Evolutionary conservation across 1,140 invertebrate genomes (phyloP).

Genomic region (Pogonomyrmex barbatus): DNA sequence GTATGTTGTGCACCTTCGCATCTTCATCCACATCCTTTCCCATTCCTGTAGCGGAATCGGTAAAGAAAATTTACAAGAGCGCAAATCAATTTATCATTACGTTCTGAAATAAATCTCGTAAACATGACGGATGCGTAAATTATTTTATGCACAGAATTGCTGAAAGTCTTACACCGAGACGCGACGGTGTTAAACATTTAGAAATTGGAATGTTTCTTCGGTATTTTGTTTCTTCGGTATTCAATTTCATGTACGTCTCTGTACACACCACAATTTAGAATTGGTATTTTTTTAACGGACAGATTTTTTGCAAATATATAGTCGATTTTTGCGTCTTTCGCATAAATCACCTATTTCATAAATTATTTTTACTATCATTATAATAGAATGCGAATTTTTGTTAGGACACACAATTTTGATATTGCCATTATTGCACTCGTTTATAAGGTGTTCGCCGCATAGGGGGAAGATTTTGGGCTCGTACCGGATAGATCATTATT

Average conservation of each 20-base stretch:
- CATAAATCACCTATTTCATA: background rate
- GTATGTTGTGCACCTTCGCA: slow-evolving; percentile 14
- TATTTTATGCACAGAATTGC: background rate
- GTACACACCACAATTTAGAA: background rate
- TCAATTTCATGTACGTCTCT: background rate
- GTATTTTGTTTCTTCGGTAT: slow-evolving; percentile 7
- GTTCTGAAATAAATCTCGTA: background rate
- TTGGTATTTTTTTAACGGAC: background rate
- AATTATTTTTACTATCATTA: background rate
- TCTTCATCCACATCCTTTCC: slow-evolving; percentile 16
- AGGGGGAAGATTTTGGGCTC: background rate
- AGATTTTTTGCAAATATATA: background rate
- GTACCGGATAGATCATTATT: background rate
- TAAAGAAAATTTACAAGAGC: slow-evolving; percentile 1
- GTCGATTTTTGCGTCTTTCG: background rate
- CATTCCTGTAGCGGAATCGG: background rate
- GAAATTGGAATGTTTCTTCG: background rate
- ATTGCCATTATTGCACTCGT: background rate
- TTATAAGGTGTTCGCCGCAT: background rate
- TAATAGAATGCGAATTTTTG: slow-evolving; percentile 6
- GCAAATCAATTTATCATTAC: slow-evolving; percentile 22
- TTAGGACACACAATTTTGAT: slow-evolving; percentile 8
- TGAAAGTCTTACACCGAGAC: background rate
- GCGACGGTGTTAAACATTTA: background rate
- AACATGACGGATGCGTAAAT: background rate